Base-by-base conservation (phyloP, 2,797 vertebrate genomes). In the Lacerta viridis region DNA sequence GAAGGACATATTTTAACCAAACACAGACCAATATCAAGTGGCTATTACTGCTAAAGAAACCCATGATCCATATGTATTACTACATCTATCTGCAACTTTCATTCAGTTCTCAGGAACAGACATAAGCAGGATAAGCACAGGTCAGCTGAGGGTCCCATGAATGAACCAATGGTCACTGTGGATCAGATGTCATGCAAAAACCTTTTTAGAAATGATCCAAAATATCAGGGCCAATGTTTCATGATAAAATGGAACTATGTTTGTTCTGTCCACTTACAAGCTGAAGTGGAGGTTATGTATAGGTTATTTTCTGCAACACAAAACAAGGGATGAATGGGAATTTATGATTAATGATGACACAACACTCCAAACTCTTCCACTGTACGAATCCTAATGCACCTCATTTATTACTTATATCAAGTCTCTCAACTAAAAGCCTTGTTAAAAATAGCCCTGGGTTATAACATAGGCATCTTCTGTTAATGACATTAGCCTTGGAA, bases 401-500 rank as follows among this genome's bases (percentile, higher is more conserved):
- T 41, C 0, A 81, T 81, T 92, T 85, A 15, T 78, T 88, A 33
- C 83, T 91, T 86, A 87, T 1, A 85, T 91, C 74, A 90, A 68
- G 72, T 25, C 61, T 79, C 59, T 91, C 55, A 46, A 81, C 55
- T 25, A 89, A 84, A 89, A 87, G 11, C 13, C 86, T 79, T 87
- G 25, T 91, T 89, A 81, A 89, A 93, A 93, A 91, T 2, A 93
- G 79, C 83, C 43, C 75, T 69, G 6, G 83, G 50, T 81, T 39
- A 80, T 76, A 91, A 85, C 66, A 1, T 83, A 91, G 86, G 80
- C 82, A 78, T 94, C 90, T 92, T 91, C 72, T 85, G 33, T 39
- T 94, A 93, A 94, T 86, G 68, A 80, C n/a, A 89, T 92, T 90
- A 94, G 85, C 64, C 76, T 86, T 92, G 90, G 87, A 94, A 91